Conservation (phyloP, 2,797 vertebrate genomes). For the Euphonia xanthogaster region DNA sequence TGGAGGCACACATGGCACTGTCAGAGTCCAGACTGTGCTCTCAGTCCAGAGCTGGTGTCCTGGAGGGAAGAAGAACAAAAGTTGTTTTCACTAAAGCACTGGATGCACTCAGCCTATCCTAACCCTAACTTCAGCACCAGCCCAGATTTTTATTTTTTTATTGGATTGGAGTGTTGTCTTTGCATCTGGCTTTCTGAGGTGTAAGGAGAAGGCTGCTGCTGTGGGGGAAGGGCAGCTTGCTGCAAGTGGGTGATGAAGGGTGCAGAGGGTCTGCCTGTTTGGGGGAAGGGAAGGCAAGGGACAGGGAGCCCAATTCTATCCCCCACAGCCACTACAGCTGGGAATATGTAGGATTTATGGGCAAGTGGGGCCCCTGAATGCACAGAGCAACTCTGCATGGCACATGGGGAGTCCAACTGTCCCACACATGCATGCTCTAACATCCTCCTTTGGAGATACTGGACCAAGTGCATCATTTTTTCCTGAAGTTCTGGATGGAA, state of each 20-base stretch:
- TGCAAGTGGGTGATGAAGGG: background rate
- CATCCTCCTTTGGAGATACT: background rate
- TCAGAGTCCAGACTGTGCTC: background rate
- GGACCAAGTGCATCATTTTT: background rate
- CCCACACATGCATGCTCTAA: fast-evolving
- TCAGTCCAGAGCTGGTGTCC: background rate
- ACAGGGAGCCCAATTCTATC: background rate
- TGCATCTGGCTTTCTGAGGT: background rate
- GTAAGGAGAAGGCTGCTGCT: background rate
- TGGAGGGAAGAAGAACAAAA: background rate
- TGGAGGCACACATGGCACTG: background rate
- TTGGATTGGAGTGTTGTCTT: background rate
- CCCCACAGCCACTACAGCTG: background rate
- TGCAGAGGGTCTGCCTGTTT: background rate
- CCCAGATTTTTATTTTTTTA: background rate
- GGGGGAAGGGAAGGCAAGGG: background rate
- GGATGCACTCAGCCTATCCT: background rate
- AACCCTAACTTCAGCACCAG: background rate
- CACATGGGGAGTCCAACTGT: fast-evolving
- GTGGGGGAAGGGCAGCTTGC: background rate
- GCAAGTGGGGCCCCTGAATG: background rate
- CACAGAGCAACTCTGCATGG: background rate
- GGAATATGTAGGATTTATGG: background rate
- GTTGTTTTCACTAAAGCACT: background rate
- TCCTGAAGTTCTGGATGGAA: background rate